These are phyloP conservation scores for Drosophila suboccidentalis DNA, from an alignment of 2,888 invertebrate genomes.

Conservation along the genomic window DNA sequence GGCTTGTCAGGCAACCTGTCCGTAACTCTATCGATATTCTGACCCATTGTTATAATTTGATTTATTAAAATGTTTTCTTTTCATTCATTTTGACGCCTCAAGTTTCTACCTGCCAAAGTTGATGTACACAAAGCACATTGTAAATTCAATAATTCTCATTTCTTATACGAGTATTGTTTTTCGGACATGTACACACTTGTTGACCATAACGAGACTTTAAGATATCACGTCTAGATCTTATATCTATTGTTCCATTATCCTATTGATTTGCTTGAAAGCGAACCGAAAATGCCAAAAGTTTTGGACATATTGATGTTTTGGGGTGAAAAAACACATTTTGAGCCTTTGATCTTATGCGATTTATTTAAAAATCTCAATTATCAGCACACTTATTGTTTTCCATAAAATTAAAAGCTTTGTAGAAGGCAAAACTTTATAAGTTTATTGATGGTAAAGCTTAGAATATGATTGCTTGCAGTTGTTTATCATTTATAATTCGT, in stretches of 20 bases:
- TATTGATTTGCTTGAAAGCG: slow-evolving; percentile 55
- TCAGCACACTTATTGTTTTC: not conserved
- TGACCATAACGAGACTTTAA: slow-evolving; percentile 27
- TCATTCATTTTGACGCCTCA: slow-evolving; percentile 57
- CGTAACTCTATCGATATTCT: slow-evolving; percentile 37
- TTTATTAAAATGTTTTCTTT: slow-evolving; percentile 71
- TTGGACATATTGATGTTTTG: slow-evolving; percentile 58
- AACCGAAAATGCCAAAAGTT: slow-evolving; percentile 61
- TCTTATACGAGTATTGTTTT: slow-evolving; percentile 15
- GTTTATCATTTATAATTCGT: not conserved
- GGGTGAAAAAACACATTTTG: slow-evolving; percentile 54
- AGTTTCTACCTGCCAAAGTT: slow-evolving; percentile 46
- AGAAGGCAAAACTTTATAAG: too few relatives aligned
- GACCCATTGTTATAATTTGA: slow-evolving; percentile 49
- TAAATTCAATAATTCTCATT: slow-evolving; percentile 46
- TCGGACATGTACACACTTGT: slow-evolving; percentile 41
- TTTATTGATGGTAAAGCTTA: too few relatives aligned
- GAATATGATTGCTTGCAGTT: too few relatives aligned
- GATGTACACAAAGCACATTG: slow-evolving; percentile 31
- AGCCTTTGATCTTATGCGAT: slow-evolving; percentile 61
- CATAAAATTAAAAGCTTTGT: too few relatives aligned
- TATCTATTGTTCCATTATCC: slow-evolving; percentile 53
- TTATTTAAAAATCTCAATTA: slow-evolving; percentile 7
- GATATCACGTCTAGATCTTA: slow-evolving; percentile 49
- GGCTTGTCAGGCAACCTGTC: slow-evolving; percentile 42